Evolutionary conservation across 2,797 vertebrate species (phyloP).

Genomic region (Molothrus ater): DNA sequence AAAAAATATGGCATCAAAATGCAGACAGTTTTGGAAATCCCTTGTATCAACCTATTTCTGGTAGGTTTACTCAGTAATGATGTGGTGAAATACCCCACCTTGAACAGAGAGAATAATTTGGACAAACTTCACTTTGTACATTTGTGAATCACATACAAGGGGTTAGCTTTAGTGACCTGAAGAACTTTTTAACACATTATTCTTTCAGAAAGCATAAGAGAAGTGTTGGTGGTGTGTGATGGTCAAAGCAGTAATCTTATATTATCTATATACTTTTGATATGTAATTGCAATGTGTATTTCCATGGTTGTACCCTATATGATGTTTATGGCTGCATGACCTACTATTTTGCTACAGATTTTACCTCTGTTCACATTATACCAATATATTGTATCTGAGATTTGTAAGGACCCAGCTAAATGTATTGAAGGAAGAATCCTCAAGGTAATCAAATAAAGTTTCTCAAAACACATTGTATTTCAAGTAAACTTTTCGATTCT

Average conservation of each 20-base stretch:
- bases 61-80: neutral
- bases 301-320: neutral
- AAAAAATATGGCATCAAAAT: neutral
- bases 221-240: neutral
- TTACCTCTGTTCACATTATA: slow-evolving; percentile 88
- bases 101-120: neutral
- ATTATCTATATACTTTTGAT: neutral
- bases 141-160: neutral
- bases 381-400: slow-evolving; percentile 83
- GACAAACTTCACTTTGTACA: neutral
- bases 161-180: neutral
- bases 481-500: neutral
- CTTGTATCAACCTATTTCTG: neutral
- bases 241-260: neutral
- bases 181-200: neutral
- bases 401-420: slow-evolving; percentile 85
- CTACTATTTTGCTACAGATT: slow-evolving; percentile 75
- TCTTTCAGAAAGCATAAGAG: neutral
- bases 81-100: neutral
- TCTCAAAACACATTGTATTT: neutral
- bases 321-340: neutral
- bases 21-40: neutral
- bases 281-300: neutral
- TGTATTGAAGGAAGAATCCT: slow-evolving; percentile 86
- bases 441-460: slow-evolving; percentile 81